A percentile compares a stretch with the other conserved stretches of the same genome.
Evolutionary conservation across 1,140 invertebrate genomes (phyloP).

Genomic region (Ceratosolen solmsi): DNA sequence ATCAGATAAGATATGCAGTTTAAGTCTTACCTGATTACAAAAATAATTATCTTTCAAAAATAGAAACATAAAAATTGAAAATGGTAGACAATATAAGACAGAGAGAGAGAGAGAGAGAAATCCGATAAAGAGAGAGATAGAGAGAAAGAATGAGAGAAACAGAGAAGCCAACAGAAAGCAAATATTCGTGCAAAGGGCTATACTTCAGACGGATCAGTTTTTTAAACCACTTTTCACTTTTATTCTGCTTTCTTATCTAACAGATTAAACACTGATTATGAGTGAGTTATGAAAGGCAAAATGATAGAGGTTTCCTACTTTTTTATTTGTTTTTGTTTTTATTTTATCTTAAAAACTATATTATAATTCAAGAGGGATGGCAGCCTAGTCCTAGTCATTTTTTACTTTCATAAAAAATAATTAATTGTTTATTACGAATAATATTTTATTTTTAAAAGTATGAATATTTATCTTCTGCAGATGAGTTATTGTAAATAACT

Average conservation of each 20-base stretch:
- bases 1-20: slow-evolving; percentile 47
- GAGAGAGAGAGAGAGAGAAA: neutral
- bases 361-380: too few relatives aligned
- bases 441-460: too few relatives aligned
- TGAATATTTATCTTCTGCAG: too few relatives aligned
- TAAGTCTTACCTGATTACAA: slow-evolving; percentile 47
- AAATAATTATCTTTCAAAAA: slow-evolving; percentile 49
- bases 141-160: neutral
- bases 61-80: too few relatives aligned
- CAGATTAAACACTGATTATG: slow-evolving; percentile 52
- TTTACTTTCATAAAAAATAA: too few relatives aligned
- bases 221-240: neutral
- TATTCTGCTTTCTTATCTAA: slow-evolving; percentile 21
- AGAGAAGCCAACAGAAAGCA: too few relatives aligned
- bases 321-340: too few relatives aligned
- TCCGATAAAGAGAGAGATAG: slow-evolving; percentile 1
- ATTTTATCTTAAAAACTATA: too few relatives aligned
- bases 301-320: neutral
- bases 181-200: slow-evolving; percentile 13
- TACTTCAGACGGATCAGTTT: slow-evolving; percentile 30
- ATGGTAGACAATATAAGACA: too few relatives aligned
- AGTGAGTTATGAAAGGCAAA: slow-evolving; percentile 37
- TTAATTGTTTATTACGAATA: too few relatives aligned
- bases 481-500: too few relatives aligned
- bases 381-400: too few relatives aligned